Base-by-base conservation (phyloP, 1,140 invertebrate genomes). In the Drosophila quadrilineata region DNA sequence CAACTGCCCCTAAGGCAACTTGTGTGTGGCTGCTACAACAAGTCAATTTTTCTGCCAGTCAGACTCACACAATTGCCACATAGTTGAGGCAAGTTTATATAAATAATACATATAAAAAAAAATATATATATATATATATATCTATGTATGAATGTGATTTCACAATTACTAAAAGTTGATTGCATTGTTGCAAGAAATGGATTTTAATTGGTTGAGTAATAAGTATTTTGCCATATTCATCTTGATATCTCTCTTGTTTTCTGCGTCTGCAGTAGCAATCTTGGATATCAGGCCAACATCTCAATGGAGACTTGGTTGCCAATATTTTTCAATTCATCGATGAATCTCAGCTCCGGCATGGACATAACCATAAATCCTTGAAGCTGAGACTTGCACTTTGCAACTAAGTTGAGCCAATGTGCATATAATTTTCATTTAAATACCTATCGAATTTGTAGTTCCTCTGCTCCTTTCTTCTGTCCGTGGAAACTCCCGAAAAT, bases 11-110 rank as follows among this genome's bases (percentile, higher is more conserved):
- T 57, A 29, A 71, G 77, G 73, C 69, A 50, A 53, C 21, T 54
- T 53, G 33, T 46, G 33, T 53, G 53, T 43, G 22, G 22, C 10
- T 5, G 22, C 22, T 35, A 49, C 46, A 58, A 64, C 59, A 58
- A 84, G 69, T 77, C 73, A 26, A 82, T 72, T 76, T 80, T 77
- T 70, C 76, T 62, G 63, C 68, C 68, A 84, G 68, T 73, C 76
- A 72, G 63, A n/a, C n/a, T 36, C 41, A 52, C 59, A 82, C 71
- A 79, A 79, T 80, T 70, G 71, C 52, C 70, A 48, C 36, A 52
- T 35, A 40, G 35, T 6, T 40, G 41, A 31, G 14, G 36, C 21
- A 36, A 45, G 36, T 4, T 14, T 48, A 31, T n/a, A 40, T 60
- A n/a, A n/a, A n/a, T n/a, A n/a, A n/a, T n/a, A n/a, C n/a, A n/a